phyloP scores from a whole-genome alignment of 2,113 vertebrate species.

The Gila orcuttii region DNA sequence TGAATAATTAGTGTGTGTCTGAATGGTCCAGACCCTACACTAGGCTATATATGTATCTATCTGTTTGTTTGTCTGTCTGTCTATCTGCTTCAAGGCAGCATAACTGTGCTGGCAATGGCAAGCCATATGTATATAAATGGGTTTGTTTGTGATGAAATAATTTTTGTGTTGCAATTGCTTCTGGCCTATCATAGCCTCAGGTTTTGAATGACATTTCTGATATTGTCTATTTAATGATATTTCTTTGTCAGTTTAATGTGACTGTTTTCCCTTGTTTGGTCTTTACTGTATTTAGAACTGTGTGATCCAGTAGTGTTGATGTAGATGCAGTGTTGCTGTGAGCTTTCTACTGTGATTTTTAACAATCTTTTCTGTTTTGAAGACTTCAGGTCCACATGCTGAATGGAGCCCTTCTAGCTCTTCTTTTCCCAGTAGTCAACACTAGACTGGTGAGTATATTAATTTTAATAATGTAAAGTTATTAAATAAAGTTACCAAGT shows the following conservation, averaged over 20 bases:
- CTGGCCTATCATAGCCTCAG: not conserved
- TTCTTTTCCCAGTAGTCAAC: conserved; percentile 97
- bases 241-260: not conserved
- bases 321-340: not conserved
- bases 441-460: conserved; percentile 89
- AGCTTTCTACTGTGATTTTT: not conserved
- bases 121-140: not conserved
- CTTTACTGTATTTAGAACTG: no score
- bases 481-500: no score
- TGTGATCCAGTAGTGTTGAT: not conserved
- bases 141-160: not conserved
- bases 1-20: no score
- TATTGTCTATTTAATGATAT: not conserved
- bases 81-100: not conserved
- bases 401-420: conserved; percentile 91
- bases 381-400: conserved; percentile 98
- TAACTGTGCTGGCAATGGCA: not conserved
- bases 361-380: conserved; percentile 21
- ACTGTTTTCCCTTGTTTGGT: not conserved
- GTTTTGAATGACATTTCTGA: not conserved
- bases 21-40: no score
- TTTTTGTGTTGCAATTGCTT: not conserved
- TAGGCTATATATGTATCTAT: not conserved
- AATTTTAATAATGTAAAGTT: no score
- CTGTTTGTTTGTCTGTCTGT: no score